Evolutionary conservation across 2,113 vertebrate species (phyloP).

Genomic region (Progne subis): DNA sequence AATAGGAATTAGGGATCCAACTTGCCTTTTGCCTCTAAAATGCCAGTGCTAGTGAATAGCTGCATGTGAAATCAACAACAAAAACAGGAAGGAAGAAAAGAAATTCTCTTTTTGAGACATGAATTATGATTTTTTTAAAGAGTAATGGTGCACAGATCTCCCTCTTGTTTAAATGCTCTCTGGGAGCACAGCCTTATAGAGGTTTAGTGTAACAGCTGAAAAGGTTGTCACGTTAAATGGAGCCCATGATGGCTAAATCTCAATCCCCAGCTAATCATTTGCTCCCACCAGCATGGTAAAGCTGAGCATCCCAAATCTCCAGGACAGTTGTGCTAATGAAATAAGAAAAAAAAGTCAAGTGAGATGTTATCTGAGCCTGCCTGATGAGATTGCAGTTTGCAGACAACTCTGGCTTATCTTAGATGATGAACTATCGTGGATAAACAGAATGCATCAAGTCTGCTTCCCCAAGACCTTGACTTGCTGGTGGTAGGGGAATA

Average conservation of each 20-base stretch:
- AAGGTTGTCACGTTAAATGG: slow-evolving; percentile 64
- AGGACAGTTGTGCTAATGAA: slow-evolving; percentile 62
- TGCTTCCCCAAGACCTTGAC: slow-evolving; percentile 59
- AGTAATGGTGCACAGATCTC: background rate
- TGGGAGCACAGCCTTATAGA: slow-evolving; percentile 22
- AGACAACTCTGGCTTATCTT: slow-evolving; percentile 72
- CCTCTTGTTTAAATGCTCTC: slow-evolving; percentile 6
- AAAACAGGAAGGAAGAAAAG: background rate
- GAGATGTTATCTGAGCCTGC: slow-evolving; percentile 67
- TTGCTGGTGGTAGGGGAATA: slow-evolving; percentile 42
- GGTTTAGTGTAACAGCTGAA: slow-evolving; percentile 38
- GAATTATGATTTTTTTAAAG: slow-evolving; percentile 17
- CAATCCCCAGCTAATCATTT: slow-evolving; percentile 43
- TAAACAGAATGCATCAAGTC: slow-evolving; percentile 57
- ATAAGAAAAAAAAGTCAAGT: slow-evolving; percentile 66
- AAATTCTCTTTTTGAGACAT: background rate
- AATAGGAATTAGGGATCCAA: background rate
- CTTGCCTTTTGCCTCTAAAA: background rate
- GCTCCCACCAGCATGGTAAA: slow-evolving; percentile 19
- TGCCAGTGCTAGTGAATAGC: background rate
- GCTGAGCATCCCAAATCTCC: slow-evolving; percentile 31
- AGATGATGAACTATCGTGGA: slow-evolving; percentile 65
- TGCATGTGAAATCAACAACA: background rate
- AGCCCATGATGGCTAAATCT: slow-evolving; percentile 48
- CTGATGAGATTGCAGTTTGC: slow-evolving; percentile 70